phyloP scores from a whole-genome alignment of 2,113 vertebrate species.

The Brienomyrus brachyistius region DNA sequence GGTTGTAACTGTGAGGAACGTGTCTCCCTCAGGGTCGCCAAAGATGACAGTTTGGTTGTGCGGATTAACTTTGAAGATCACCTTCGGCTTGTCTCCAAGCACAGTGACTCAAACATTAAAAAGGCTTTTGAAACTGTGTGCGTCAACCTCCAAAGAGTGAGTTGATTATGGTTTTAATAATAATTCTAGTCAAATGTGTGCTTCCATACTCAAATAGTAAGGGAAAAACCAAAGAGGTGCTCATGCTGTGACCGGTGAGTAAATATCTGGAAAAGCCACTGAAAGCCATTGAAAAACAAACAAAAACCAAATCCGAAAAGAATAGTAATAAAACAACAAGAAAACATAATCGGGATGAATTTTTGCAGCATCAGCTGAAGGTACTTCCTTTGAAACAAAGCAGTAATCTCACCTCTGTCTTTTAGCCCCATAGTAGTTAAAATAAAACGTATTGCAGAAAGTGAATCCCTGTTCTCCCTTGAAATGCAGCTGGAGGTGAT shows the following conservation, averaged over 20 bases:
- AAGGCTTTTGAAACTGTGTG: constrained; percentile 48
- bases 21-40: constrained; percentile 45
- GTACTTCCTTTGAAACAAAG: not conserved
- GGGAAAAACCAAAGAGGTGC: not conserved
- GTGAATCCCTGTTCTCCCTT: not conserved
- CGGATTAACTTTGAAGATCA: constrained; percentile 63
- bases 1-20: not conserved
- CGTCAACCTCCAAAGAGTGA: constrained; percentile 46
- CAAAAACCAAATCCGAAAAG: too few relatives aligned
- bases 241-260: not conserved
- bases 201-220: not conserved
- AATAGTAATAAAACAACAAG: too few relatives aligned
- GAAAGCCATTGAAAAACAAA: not conserved
- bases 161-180: not conserved
- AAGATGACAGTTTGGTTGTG: constrained; percentile 43
- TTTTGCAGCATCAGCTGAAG: not conserved
- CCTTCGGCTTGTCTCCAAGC: constrained; percentile 42
- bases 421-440: not conserved
- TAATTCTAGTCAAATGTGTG: not conserved
- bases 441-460: not conserved
- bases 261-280: not conserved
- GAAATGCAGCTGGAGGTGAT: constrained; percentile 45
- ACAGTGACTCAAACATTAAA: constrained; percentile 43
- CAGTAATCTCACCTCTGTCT: not conserved
- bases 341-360: not conserved